Conservation (phyloP, 2,888 invertebrate genomes). For the Drosophila anomalata region DNA sequence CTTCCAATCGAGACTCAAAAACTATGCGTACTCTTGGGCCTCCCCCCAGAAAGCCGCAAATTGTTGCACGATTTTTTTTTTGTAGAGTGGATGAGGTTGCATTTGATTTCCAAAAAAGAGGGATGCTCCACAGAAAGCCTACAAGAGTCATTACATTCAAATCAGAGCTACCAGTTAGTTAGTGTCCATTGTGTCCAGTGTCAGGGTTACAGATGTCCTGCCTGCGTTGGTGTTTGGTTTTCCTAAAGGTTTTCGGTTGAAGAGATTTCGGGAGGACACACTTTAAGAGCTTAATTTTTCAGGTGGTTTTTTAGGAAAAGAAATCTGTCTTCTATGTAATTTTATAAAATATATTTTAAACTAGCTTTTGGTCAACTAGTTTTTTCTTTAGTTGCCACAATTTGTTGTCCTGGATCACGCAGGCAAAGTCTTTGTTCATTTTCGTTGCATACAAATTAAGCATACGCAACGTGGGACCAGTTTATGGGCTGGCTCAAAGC, state of each 20-base stretch:
- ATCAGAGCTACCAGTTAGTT: conserved; percentile 73
- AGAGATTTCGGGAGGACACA: background rate
- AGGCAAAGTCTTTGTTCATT: conserved; percentile 1
- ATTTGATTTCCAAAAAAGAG: conserved; percentile 44
- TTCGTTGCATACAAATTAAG: conserved; percentile 51
- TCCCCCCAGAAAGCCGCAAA: conserved; percentile 40
- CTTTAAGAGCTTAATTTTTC: no score
- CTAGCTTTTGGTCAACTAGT: background rate
- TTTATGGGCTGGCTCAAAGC: conserved; percentile 48
- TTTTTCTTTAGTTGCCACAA: background rate
- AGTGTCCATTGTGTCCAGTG: conserved; percentile 69
- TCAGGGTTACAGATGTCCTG: conserved; percentile 12
- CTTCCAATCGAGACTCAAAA: conserved; percentile 48
- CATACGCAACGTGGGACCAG: conserved; percentile 58
- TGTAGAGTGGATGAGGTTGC: conserved; percentile 23
- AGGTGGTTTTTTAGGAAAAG: no score
- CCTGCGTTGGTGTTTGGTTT: background rate
- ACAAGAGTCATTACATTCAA: conserved; percentile 75
- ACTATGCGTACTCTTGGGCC: conserved; percentile 30
- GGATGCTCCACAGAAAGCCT: conserved; percentile 15
- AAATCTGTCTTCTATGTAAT: no score
- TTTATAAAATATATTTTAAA: background rate
- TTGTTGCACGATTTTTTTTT: conserved; percentile 31
- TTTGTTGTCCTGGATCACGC: no score
- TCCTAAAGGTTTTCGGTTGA: background rate